phyloP scores from a whole-genome alignment of 2,888 invertebrate genomes.

The Aphodius granarius region DNA sequence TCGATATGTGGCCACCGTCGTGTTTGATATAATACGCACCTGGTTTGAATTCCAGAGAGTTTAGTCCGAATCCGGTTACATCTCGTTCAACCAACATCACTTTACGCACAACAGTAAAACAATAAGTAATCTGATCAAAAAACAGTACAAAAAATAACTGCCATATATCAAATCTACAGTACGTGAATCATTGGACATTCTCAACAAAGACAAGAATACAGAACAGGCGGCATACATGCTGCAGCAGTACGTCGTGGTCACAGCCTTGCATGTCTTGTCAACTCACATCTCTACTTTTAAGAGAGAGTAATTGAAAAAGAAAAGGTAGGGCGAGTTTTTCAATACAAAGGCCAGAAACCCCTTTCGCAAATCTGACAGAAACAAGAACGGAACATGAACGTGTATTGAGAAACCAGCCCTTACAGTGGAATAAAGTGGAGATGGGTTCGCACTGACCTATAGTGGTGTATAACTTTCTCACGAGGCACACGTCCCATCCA shows the following conservation, averaged over 20 bases:
- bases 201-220: not conserved
- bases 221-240: not conserved
- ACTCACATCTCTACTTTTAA: not conserved
- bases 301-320: no score
- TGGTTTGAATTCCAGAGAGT: not conserved
- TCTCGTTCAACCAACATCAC: not conserved
- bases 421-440: not conserved
- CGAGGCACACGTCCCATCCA: constrained; percentile 61
- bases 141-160: no score
- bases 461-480: constrained; percentile 25
- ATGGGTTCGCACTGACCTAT: constrained; percentile 11
- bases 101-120: no score
- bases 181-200: not conserved
- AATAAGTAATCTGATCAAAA: no score
- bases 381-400: no score
- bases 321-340: no score
- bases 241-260: not conserved
- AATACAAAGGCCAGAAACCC: no score
- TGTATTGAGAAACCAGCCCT: not conserved
- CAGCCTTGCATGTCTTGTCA: not conserved
- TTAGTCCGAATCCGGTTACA: not conserved
- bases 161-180: not conserved
- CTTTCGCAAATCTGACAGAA: no score
- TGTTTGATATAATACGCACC: not conserved
- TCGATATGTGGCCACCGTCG: no score